These are phyloP conservation scores for Poecilia wingei DNA, from an alignment of 2,797 vertebrate species.

Conservation along the genomic window DNA sequence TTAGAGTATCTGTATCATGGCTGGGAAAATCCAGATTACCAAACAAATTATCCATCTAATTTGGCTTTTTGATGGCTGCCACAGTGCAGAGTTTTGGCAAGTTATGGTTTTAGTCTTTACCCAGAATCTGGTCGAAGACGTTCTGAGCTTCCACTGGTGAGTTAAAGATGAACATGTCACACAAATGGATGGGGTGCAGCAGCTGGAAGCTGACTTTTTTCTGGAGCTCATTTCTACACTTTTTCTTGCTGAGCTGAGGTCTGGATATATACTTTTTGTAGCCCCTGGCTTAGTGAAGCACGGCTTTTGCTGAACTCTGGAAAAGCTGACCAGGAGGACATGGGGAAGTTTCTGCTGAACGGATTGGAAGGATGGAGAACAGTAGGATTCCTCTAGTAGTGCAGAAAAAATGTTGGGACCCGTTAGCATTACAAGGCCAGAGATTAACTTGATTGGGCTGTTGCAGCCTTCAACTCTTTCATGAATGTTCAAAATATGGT, in stretches of 20 bases:
- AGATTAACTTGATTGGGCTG: too few relatives aligned
- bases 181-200: background rate
- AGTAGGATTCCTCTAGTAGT: too few relatives aligned
- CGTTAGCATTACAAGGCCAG: too few relatives aligned
- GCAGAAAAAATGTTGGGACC: too few relatives aligned
- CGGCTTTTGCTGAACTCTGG: constrained; percentile 15
- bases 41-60: background rate
- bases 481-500: too few relatives aligned
- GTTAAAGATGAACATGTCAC: constrained; percentile 1
- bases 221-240: background rate
- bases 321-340: constrained; percentile 18
- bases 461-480: too few relatives aligned
- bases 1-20: too few relatives aligned
- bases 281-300: constrained; percentile 4
- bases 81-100: background rate
- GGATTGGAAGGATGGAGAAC: too few relatives aligned
- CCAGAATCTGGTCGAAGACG: background rate
- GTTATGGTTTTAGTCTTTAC: background rate
- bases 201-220: background rate
- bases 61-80: too few relatives aligned
- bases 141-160: constrained; percentile 7
- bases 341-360: too few relatives aligned
- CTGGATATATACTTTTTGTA: background rate
- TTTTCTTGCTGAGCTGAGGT: constrained; percentile 20
- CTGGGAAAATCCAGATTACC: background rate